Conservation (phyloP, 2,888 invertebrate species). For the Drosophila ustulata region DNA sequence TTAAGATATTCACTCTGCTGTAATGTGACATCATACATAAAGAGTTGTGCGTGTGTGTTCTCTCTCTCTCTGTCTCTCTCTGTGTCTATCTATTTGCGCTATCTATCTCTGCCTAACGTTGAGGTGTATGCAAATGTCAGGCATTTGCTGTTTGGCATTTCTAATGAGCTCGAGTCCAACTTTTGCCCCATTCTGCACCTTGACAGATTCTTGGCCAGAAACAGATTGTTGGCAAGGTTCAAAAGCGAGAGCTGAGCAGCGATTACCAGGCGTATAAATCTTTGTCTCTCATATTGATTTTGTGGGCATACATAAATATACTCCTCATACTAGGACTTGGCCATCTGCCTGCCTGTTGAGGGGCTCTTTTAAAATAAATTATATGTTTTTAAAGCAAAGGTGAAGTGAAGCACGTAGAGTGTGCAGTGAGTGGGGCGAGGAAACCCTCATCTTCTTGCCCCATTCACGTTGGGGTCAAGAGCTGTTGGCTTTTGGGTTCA, state of each 20-base stretch:
- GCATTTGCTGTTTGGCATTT: constrained; percentile 77
- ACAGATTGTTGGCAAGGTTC: constrained; percentile 34
- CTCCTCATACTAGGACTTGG: no score
- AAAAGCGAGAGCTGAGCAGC: constrained; percentile 58
- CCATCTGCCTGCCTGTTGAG: constrained; percentile 54
- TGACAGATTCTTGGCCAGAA: constrained; percentile 11
- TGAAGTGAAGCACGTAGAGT: constrained; percentile 64
- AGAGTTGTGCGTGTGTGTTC: constrained; percentile 59
- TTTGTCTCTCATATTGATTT: constrained; percentile 73
- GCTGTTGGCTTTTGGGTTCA: constrained; percentile 50
- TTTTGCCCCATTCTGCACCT: neutral
- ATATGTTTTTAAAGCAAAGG: constrained; percentile 75
- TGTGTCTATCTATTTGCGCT: neutral
- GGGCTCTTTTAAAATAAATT: constrained; percentile 76
- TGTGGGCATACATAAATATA: constrained; percentile 18
- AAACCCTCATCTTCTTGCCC: constrained; percentile 4
- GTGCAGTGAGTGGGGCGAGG: neutral
- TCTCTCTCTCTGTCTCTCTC: constrained; percentile 4
- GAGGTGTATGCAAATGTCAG: constrained; percentile 75
- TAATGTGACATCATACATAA: constrained; percentile 79
- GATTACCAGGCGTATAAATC: constrained; percentile 78
- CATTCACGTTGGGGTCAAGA: constrained; percentile 34
- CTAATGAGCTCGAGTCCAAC: constrained; percentile 65
- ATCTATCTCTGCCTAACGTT: constrained; percentile 15
- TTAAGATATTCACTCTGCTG: constrained; percentile 80